These are phyloP conservation scores for Criorhina ranunculi DNA, from an alignment of 2,888 invertebrate species.

Conservation along the genomic window DNA sequence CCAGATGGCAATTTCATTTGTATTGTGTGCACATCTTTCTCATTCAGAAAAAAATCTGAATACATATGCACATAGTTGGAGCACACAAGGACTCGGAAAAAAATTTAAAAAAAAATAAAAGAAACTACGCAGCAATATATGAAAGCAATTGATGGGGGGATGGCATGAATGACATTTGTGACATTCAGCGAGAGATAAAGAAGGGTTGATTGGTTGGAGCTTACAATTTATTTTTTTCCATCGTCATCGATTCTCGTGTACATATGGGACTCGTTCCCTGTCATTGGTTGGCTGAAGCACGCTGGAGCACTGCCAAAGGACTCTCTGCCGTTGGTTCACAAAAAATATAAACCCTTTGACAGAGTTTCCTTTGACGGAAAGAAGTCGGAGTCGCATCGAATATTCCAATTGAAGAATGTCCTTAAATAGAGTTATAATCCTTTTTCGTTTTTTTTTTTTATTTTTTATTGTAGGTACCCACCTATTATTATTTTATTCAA, in stretches of 20 bases:
- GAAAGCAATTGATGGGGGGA: conserved; percentile 44
- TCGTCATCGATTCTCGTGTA: conserved; percentile 32
- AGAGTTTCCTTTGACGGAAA: conserved; percentile 24
- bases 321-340: background rate
- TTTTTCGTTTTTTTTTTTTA: no score
- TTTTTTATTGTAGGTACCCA: background rate
- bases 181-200: conserved; percentile 10
- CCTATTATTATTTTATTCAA: conserved; percentile 28
- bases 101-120: conserved; percentile 8
- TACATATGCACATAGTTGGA: conserved; percentile 47
- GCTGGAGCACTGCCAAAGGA: background rate
- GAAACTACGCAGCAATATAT: conserved; percentile 40
- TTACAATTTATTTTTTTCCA: conserved; percentile 29
- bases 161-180: conserved; percentile 62
- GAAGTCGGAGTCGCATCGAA: conserved; percentile 50
- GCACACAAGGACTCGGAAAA: conserved; percentile 30
- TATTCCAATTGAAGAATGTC: conserved; percentile 73
- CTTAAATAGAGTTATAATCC: conserved; percentile 57
- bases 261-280: conserved; percentile 47
- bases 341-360: conserved; percentile 24
- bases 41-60: conserved; percentile 12
- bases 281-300: conserved; percentile 31
- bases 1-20: conserved; percentile 72
- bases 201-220: conserved; percentile 68
- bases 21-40: conserved; percentile 48